Base-by-base conservation (phyloP, 2,797 vertebrate genomes). In the Falco novaeseelandiae region DNA sequence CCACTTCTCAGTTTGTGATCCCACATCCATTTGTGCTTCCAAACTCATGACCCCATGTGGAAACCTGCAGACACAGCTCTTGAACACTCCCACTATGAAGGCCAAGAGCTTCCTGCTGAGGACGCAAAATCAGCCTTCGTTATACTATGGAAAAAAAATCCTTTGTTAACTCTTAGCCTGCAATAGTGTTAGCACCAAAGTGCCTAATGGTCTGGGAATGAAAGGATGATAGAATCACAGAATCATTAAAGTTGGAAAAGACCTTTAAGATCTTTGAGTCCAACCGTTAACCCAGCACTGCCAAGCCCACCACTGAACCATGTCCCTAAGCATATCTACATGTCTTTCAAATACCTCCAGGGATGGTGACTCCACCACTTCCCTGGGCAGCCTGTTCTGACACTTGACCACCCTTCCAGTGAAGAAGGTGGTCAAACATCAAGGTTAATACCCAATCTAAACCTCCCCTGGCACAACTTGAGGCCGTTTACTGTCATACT, bases 161-260 rank as follows among this genome's bases (percentile, higher is more conserved):
- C 38, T 52, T 54, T 0, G 2, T 76, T 72, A 61, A 38, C 59
- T 27, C 48, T 32, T 29, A 13, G 25, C 44, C 25, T 67, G 49
- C n/a, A 30, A 51, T 23, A 38, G 15, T 51, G 4, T n/a, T 42
- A 63, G 32, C 32, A 27, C 40, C n/a, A 1, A 52, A 69, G 29
- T 18, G 5, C 74, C n/a, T 63, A 17, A 34, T 7, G 21, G 51
- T 17, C 40, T 70, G 44, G 25, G n/a, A 79, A 17, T 12, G 10
- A n/a, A 44, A 44, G 42, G 42, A 18, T 44, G 42, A 44, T 12
- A 15, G 23, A 83, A 25, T 14, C 11, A 10, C 18, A 16, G 32
- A 34, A 14, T 44, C 0, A 0, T 18, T 57, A 51, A 16, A 13
- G 19, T 25, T 36, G 32, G 34, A 51, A 36, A 44, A 8, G 20